phyloP scores from a whole-genome alignment of 1,140 invertebrate genomes.

The Diachasma alloeum region DNA sequence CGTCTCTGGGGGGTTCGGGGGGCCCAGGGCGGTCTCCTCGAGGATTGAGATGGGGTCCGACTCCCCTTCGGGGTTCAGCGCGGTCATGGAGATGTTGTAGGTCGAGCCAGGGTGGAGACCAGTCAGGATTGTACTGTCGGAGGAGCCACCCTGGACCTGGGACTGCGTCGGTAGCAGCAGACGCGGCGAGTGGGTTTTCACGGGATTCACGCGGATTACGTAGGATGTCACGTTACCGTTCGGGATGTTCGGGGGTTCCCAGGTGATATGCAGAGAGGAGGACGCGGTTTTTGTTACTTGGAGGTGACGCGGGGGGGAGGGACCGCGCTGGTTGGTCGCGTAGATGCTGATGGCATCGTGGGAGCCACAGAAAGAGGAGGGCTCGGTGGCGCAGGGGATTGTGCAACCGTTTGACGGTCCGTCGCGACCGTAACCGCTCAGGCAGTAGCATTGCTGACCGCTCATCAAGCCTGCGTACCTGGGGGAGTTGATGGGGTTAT shows the following conservation, averaged over 20 bases:
- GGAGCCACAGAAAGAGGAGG: constrained; percentile 57
- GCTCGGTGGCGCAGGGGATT: constrained; percentile 48
- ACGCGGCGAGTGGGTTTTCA: constrained; percentile 46
- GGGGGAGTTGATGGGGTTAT: not conserved
- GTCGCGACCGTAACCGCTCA: constrained; percentile 55
- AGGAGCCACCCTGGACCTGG: constrained; percentile 58
- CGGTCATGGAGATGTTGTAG: constrained; percentile 76
- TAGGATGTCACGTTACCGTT: constrained; percentile 72
- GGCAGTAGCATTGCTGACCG: constrained; percentile 60
- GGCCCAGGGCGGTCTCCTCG: constrained; percentile 75
- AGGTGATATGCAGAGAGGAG: constrained; percentile 53
- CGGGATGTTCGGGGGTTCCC: constrained; percentile 67
- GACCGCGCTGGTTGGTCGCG: constrained; percentile 62
- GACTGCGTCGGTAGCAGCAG: constrained; percentile 50
- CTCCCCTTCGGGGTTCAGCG: constrained; percentile 69
- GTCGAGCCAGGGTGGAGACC: constrained; percentile 76
- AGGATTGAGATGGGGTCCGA: constrained; percentile 67
- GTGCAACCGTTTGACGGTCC: constrained; percentile 56
- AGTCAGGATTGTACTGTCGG: constrained; percentile 61
- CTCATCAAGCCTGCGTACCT: constrained; percentile 63
- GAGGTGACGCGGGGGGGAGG: constrained; percentile 51
- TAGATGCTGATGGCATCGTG: constrained; percentile 61
- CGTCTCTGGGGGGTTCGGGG: constrained; percentile 72
- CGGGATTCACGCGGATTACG: constrained; percentile 57
- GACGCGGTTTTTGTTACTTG: constrained; percentile 34